Conservation (phyloP, 2,113 vertebrate genomes). For the Pterocles orientalis region DNA sequence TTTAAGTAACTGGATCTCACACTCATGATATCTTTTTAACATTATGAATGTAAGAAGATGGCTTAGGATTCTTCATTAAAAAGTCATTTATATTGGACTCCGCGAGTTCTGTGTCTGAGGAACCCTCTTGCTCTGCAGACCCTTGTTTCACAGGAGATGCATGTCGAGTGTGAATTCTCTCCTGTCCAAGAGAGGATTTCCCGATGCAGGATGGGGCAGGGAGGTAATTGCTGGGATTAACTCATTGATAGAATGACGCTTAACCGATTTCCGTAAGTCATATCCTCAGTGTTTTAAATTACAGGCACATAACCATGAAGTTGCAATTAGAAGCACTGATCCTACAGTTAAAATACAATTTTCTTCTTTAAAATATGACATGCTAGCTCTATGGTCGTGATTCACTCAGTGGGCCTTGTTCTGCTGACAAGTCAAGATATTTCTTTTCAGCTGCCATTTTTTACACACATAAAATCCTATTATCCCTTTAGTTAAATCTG, state of each 20-base stretch:
- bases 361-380: constrained; percentile 42
- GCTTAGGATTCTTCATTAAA: neutral
- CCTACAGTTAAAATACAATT: constrained; percentile 45
- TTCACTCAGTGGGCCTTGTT: constrained; percentile 34
- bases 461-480: constrained; percentile 18
- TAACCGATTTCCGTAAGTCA: constrained; percentile 4
- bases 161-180: constrained; percentile 7
- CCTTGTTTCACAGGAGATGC: neutral
- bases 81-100: neutral
- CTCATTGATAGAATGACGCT: neutral
- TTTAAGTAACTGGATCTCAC: neutral
- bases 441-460: constrained; percentile 50
- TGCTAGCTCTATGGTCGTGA: neutral
- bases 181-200: constrained; percentile 9
- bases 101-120: neutral
- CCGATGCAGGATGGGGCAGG: neutral
- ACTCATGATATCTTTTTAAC: neutral
- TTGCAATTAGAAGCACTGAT: constrained; percentile 40
- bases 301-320: constrained; percentile 22
- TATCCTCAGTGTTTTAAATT: constrained; percentile 38
- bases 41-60: neutral
- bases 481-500: constrained; percentile 23
- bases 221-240: constrained; percentile 24
- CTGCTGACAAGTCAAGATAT: constrained; percentile 8
- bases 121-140: neutral